Conservation (phyloP, 2,113 vertebrate species). For the Nestor notabilis region DNA sequence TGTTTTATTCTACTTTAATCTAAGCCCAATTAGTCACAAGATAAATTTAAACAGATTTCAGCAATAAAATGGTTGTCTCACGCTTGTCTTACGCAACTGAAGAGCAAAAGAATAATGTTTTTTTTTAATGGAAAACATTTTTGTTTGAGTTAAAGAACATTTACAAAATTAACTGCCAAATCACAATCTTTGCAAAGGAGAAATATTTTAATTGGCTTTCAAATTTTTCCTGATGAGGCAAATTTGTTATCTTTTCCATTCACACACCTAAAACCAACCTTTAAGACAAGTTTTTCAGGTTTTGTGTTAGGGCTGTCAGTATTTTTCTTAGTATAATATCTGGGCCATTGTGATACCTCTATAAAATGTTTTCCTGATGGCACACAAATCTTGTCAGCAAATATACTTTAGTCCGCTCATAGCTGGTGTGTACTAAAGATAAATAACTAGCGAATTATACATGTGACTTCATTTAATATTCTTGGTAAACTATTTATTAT, state of each 20-base stretch:
- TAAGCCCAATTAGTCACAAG: constrained; percentile 41
- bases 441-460: constrained; percentile 33
- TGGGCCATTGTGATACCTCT: background rate
- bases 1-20: constrained; percentile 47
- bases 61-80: constrained; percentile 16
- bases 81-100: constrained; percentile 20
- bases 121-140: constrained; percentile 53
- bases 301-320: background rate
- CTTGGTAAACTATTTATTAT: constrained; percentile 48
- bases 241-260: constrained; percentile 47
- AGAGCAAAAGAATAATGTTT: background rate
- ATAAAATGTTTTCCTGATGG: constrained; percentile 32
- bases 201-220: constrained; percentile 71
- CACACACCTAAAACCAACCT: background rate
- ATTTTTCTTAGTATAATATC: background rate
- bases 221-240: constrained; percentile 17
- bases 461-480: constrained; percentile 32
- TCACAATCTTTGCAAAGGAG: constrained; percentile 19
- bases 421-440: constrained; percentile 23
- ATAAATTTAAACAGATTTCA: constrained; percentile 58
- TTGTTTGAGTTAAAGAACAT: constrained; percentile 54
- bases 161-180: constrained; percentile 61
- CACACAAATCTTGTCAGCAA: constrained; percentile 39
- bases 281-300: background rate
- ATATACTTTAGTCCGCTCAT: constrained; percentile 10